Base-by-base conservation (phyloP, 2,888 invertebrate genomes). In the Cephus nigrinus region DNA sequence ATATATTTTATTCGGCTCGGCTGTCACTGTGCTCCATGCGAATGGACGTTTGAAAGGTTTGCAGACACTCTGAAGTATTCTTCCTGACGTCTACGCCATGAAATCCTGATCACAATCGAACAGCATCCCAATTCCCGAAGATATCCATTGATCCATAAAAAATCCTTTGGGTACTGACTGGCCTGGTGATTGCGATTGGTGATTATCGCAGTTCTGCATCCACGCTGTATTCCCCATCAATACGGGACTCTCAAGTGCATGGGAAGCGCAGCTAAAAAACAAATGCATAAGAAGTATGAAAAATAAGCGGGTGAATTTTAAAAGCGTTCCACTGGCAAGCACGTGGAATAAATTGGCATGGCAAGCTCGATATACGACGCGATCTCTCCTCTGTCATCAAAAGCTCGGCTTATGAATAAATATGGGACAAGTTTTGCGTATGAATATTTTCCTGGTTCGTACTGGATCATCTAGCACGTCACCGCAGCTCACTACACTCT, bases 391-490 rank as follows among this genome's bases (percentile, higher is more conserved):
- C 86, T 84, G 85, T 84, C 85, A 86, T 86, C 85, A 86, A 85
- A 86, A 85, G 86, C 84, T 83, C 83, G 82, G 82, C 84, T 87
- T 87, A 87, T 86, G 87, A 87, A 86, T 87, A 87, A 87, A 85
- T 86, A 87, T 84, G 85, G 85, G 81, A 84, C 85, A 86, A 87
- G 85, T 87, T 87, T 85, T 80, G 84, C 82, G 86, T 84, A 87
- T 85, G 86, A 86, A 87, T 86, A 86, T 87, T 85, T 86, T 55
- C 40, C 40, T 9, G 40, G 9, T 23, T 55, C 23, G 40, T 55
- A 55, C 9, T 55, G 40, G 40, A 5, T 55, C 40, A 23, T 55
- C 40, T 55, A 55, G 40, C 40, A 55, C 5, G 23, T 15, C 40
- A 55, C 1, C 23, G 40, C 40, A 55, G 40, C 40, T 55, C 40